Base-by-base conservation (phyloP, 1,140 invertebrate genomes). In the Zaprionus vittiger region DNA sequence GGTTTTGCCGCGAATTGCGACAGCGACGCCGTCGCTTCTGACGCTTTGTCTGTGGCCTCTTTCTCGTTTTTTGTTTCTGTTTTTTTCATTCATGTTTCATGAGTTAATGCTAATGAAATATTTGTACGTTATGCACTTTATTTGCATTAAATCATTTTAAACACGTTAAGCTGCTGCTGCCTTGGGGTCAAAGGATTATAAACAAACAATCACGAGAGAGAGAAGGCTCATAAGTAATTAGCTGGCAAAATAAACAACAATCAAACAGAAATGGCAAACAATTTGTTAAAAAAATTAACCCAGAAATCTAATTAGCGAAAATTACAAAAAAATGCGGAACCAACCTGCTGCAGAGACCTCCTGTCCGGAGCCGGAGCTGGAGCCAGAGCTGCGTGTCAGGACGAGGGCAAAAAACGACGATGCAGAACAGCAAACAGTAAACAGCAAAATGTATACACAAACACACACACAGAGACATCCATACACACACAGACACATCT, bases 301-400 rank as follows among this genome's bases (percentile, higher is more conserved):
- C 82, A 90, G 81, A 90, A 90, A 90, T 90, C 81, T 90, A 90
- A 90, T 90, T 90, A 90, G 85, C 85, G 81, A 64, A 80, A 63
- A 68, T 14, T 52, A 52, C 41, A 79, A 68, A 64, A 52, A 64
- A 59, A 76, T 24, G 38, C 24, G 22, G 31, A 44, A 41, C 17
- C 38, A 54, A 9, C 31, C 9, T 34, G 31, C 31, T 34, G 9
- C 31, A 34, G 31, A 4, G 9, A 34, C 31, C 9, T 34, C 3
- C 31, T 11, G 31, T 9, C 31, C 31, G 31, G 31, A 11, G 9
- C 2, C 9, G 31, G 65, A 55, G 67, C 56, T 55, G 34, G 41
- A 20, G 20, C 22, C 38, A 28, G 31, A 52, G 60, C 17, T 73
- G 56, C 74, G 73, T 84, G 81, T 59, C 62, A 68, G 68, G 54